These are phyloP conservation scores for Rallus crepitans DNA, from an alignment of 2,797 vertebrate genomes.

Conservation along the genomic window DNA sequence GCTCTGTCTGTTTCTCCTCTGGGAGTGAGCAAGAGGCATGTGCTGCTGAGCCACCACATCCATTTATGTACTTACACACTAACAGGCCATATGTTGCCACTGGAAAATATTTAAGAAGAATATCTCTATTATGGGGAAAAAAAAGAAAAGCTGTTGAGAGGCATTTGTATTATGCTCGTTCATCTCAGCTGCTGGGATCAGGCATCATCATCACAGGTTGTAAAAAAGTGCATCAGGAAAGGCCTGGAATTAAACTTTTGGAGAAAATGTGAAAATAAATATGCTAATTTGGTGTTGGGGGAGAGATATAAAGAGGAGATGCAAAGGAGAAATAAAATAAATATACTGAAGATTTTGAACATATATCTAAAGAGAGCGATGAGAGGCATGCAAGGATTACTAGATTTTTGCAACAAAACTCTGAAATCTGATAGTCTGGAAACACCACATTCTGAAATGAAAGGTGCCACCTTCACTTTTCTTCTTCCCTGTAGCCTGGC, in stretches of 20 bases:
- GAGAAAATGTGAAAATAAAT: neutral
- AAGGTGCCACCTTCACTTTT: neutral
- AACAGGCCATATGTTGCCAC: neutral
- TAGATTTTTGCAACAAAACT: neutral
- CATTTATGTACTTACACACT: neutral
- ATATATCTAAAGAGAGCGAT: neutral
- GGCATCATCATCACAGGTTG: fast-evolving
- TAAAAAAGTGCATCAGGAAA: neutral
- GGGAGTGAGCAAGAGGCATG: too few relatives aligned
- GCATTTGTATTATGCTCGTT: neutral
- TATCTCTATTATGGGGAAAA: neutral
- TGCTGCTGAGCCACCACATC: too few relatives aligned
- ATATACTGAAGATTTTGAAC: neutral
- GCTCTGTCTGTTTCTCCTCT: too few relatives aligned
- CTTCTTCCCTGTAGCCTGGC: neutral
- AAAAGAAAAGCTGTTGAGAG: neutral
- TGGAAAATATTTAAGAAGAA: neutral
- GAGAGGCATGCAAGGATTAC: neutral
- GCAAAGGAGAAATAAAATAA: neutral
- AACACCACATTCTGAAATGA: neutral
- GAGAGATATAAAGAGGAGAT: neutral
- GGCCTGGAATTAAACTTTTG: neutral
- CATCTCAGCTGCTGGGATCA: neutral
- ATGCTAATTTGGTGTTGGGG: neutral
- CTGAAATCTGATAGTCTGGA: neutral